Percentiles rank a stretch among this genome's conserved stretches.
These are phyloP conservation scores for Mus caroli DNA, from an alignment of 2,797 vertebrate genomes.

Conservation along the genomic window DNA sequence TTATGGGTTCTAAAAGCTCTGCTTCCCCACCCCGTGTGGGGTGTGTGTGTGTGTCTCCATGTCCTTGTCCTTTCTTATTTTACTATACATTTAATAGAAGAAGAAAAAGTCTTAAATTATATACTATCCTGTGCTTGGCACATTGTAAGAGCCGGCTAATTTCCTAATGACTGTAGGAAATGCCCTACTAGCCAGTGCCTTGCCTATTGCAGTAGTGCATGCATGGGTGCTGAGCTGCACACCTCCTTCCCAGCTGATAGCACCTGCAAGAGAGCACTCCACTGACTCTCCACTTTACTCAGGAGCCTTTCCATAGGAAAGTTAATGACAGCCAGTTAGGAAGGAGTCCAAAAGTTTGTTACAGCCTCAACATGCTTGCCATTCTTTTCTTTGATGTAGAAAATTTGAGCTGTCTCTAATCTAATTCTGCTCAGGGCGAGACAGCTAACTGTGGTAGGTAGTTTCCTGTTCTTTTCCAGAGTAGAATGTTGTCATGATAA, in stretches of 20 bases:
- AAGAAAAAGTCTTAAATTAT: background rate
- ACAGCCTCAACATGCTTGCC: slow-evolving; percentile 90
- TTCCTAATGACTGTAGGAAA: background rate
- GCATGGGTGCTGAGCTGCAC: background rate
- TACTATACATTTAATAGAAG: slow-evolving; percentile 22
- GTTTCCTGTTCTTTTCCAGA: slow-evolving; percentile 68
- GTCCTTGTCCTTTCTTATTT: slow-evolving; percentile 9
- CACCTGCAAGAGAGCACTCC: slow-evolving; percentile 79
- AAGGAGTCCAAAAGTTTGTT: slow-evolving; percentile 90
- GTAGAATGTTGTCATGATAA: slow-evolving; percentile 82
- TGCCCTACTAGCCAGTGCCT: background rate
- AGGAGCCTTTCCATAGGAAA: slow-evolving; percentile 87
- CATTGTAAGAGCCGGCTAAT: background rate
- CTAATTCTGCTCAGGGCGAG: slow-evolving; percentile 85
- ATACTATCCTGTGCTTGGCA: background rate
- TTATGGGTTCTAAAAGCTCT: slow-evolving; percentile 1
- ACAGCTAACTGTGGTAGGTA: slow-evolving; percentile 72
- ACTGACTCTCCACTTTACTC: slow-evolving; percentile 71
- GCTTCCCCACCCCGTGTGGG: background rate
- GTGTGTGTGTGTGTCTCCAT: background rate
- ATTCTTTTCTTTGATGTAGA: slow-evolving; percentile 94
- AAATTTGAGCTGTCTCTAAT: slow-evolving; percentile 88
- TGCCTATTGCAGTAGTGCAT: slow-evolving; percentile 57
- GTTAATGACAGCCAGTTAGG: slow-evolving; percentile 89
- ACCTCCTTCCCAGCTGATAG: slow-evolving; percentile 57